These are phyloP conservation scores for Episyrphus balteatus DNA, from an alignment of 1,140 invertebrate genomes.

Conservation along the genomic window DNA sequence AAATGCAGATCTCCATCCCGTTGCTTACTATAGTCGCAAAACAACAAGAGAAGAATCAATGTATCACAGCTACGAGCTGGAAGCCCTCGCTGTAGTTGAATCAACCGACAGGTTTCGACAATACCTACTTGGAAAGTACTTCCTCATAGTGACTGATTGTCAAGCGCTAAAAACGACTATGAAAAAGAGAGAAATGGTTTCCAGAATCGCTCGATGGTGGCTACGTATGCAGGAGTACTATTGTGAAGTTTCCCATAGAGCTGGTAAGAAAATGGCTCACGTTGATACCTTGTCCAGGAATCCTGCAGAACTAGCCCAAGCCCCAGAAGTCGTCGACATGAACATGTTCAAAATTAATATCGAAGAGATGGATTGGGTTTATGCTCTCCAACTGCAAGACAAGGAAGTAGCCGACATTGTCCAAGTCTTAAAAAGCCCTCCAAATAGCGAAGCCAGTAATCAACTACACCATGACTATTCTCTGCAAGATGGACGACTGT, in stretches of 20 bases:
- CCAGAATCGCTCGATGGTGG: slow-evolving; percentile 26
- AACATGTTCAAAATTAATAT: no score
- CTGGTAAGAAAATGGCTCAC: slow-evolving; percentile 5
- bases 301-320: neutral
- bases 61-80: slow-evolving; percentile 27
- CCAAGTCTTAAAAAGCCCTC: no score
- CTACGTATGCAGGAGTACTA: slow-evolving; percentile 15
- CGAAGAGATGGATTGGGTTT: no score
- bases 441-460: no score
- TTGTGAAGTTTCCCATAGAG: slow-evolving; percentile 7
- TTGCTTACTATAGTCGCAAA: no score
- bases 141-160: slow-evolving; percentile 30
- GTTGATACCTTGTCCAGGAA: slow-evolving; percentile 6
- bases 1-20: slow-evolving; percentile 32
- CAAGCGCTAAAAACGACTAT: slow-evolving; percentile 25
- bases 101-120: slow-evolving; percentile 5
- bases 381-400: no score
- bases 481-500: no score
- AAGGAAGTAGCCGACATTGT: no score
- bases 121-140: slow-evolving; percentile 32
- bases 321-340: slow-evolving; percentile 3
- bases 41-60: slow-evolving; percentile 14
- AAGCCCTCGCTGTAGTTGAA: slow-evolving; percentile 5
- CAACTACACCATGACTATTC: no score
- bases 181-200: slow-evolving; percentile 18